phyloP scores from a whole-genome alignment of 53 echinoderm and acorn worm genomes.

The Apostichopus leukothele region DNA sequence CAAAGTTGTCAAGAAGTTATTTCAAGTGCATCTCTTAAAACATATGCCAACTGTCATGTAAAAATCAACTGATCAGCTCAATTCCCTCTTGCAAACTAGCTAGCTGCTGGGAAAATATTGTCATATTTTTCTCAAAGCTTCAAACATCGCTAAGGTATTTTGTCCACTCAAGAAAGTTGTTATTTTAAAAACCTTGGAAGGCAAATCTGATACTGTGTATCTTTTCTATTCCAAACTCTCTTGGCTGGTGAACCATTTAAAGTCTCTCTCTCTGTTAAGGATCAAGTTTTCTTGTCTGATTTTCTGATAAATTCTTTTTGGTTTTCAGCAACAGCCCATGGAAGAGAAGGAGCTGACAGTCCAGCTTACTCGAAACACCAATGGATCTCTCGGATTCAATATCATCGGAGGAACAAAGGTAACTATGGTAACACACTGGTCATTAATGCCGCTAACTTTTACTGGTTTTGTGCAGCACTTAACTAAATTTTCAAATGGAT shows the following conservation, averaged over 20 bases:
- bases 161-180: not conserved
- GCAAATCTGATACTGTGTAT: not conserved
- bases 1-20: not conserved
- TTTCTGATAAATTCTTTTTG: constrained; percentile 24
- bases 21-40: not conserved
- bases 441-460: not conserved
- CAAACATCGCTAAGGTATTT: not conserved
- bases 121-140: not conserved
- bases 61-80: not conserved
- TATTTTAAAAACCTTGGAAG: not conserved
- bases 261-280: too few relatives aligned
- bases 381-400: constrained; percentile 94
- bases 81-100: not conserved
- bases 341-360: constrained; percentile 69
- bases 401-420: constrained; percentile 95
- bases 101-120: not conserved
- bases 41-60: not conserved
- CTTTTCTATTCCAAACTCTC: not conserved
- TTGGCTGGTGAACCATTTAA: too few relatives aligned
- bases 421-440: constrained; percentile 26
- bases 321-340: constrained; percentile 51
- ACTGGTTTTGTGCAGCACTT: too few relatives aligned
- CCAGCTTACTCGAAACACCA: constrained; percentile 61
- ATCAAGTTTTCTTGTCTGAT: not conserved
- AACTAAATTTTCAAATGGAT: too few relatives aligned